phyloP scores from a whole-genome alignment of 1,140 invertebrate genomes.

The Lamellibrachia luymesi region DNA sequence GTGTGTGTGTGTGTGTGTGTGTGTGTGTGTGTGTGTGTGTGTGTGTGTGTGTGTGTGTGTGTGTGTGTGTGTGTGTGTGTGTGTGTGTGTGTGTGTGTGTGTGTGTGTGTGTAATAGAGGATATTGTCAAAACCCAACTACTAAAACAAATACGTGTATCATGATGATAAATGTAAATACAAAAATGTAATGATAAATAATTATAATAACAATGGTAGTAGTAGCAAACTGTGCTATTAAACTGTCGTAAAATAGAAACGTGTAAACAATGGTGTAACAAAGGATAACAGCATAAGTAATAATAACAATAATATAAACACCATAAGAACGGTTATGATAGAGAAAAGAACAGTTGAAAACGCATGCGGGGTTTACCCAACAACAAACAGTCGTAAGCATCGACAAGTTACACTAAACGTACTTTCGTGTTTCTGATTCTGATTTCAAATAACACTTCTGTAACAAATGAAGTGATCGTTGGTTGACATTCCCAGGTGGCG shows the following conservation, averaged over 20 bases:
- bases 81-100: slow-evolving; percentile 27
- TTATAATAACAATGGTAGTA: neutral
- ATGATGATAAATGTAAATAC: too few species aligned
- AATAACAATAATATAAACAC: neutral
- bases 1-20: slow-evolving; percentile 24
- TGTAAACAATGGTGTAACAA: neutral
- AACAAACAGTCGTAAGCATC: neutral
- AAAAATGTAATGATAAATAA: too few species aligned
- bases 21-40: slow-evolving; percentile 20
- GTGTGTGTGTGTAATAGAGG: slow-evolving; percentile 12
- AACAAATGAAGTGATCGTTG: neutral
- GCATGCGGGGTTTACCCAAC: neutral
- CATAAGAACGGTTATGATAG: neutral
- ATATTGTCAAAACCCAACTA: neutral
- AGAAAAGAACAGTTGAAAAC: neutral
- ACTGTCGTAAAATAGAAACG: neutral
- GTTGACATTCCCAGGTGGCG: neutral
- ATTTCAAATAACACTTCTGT: neutral
- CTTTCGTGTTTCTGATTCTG: neutral
- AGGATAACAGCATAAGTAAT: neutral
- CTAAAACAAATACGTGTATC: neutral
- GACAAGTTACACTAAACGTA: neutral
- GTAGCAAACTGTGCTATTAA: neutral
- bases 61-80: slow-evolving; percentile 27
- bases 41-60: slow-evolving; percentile 19